A percentile compares a stretch with the other conserved stretches of the same genome.
Evolutionary conservation across 2,888 invertebrate species (phyloP).

Genomic region (Lucinisca nassula): DNA sequence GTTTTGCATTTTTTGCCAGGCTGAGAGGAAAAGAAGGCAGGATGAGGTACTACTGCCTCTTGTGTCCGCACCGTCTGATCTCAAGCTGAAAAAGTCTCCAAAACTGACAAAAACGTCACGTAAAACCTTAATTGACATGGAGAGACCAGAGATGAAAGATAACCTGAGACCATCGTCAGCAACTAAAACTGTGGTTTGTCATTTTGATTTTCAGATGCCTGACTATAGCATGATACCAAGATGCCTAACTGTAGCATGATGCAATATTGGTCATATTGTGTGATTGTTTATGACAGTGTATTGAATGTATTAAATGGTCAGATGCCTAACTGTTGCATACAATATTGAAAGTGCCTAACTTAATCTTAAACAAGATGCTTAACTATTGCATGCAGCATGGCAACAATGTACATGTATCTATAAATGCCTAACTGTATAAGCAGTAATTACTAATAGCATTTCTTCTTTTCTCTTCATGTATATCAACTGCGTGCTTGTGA

Average conservation of each 20-base stretch:
- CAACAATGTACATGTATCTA: too few relatives aligned
- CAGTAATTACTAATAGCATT: too few relatives aligned
- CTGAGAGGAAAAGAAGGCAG: conserved; percentile 49
- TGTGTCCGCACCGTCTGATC: conserved; percentile 49
- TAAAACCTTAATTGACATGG: conserved; percentile 58
- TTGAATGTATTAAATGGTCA: background rate
- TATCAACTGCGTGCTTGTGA: too few relatives aligned
- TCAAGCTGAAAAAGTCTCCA: background rate
- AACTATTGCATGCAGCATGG: too few relatives aligned
- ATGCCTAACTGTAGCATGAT: too few relatives aligned
- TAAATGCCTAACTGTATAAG: too few relatives aligned
- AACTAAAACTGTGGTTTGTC: conserved; percentile 59
- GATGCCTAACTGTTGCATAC: background rate
- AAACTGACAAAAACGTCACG: conserved; percentile 52
- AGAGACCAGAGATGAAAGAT: conserved; percentile 66
- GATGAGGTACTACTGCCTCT: conserved; percentile 71
- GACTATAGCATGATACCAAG: background rate
- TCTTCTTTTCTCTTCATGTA: too few relatives aligned
- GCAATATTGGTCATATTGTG: background rate
- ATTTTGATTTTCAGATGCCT: background rate
- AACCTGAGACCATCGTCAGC: conserved; percentile 64
- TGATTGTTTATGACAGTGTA: background rate
- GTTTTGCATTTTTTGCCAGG: conserved; percentile 34
- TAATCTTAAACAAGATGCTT: too few relatives aligned
- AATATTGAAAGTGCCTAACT: background rate